phyloP scores from a whole-genome alignment of 92 coral and sea anemone genomes.

The Paragorgia papillata region DNA sequence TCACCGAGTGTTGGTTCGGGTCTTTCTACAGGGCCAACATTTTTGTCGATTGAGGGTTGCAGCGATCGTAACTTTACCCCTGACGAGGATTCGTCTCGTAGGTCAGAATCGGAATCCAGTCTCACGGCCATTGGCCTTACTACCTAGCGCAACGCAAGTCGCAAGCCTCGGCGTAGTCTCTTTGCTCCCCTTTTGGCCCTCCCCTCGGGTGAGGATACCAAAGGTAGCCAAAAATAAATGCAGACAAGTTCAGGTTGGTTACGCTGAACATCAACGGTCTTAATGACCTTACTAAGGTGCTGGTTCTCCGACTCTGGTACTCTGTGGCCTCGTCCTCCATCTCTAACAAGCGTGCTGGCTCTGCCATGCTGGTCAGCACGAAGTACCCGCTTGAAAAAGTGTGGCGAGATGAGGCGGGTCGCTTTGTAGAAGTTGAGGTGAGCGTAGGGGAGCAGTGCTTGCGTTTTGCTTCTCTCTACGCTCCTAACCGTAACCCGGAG shows the following conservation, averaged over 20 bases:
- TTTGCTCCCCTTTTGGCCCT: no score
- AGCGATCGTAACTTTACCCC: no score
- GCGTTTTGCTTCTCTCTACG: constrained; percentile 45
- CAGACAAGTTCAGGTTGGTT: no score
- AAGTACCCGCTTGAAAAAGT: neutral
- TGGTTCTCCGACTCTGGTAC: neutral
- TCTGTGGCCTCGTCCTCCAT: neutral
- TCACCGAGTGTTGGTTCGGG: no score
- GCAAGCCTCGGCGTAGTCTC: neutral
- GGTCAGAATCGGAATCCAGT: no score
- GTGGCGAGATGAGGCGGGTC: constrained; percentile 26
- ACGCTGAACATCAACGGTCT: neutral
- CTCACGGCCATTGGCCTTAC: no score
- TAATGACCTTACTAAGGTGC: neutral
- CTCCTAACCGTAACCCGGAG: constrained; percentile 45
- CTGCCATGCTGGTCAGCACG: constrained; percentile 14
- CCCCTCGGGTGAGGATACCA: no score
- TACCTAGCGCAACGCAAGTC: neutral
- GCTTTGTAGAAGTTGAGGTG: constrained; percentile 30
- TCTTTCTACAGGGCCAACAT: no score
- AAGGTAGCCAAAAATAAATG: no score
- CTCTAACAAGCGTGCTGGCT: constrained; percentile 38
- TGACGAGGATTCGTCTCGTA: no score
- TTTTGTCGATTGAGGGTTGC: no score
- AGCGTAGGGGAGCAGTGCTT: neutral